A percentile compares a stretch with the other conserved stretches of the same genome.
These are phyloP conservation scores for Notocelia uddmanniana DNA, from an alignment of 2,888 invertebrate species.

Conservation along the genomic window DNA sequence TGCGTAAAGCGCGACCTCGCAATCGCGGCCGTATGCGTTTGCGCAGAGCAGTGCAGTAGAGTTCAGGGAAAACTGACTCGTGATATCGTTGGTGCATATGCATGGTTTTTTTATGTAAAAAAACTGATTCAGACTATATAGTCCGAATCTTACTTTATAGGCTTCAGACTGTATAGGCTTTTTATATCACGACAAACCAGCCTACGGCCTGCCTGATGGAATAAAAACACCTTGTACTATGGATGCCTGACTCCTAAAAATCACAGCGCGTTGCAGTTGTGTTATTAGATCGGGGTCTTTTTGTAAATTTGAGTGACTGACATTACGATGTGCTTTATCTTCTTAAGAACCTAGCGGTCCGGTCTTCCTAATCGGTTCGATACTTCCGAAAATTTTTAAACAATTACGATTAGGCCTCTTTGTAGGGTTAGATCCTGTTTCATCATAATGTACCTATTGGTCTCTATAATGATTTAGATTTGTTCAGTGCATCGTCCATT, in stretches of 20 bases:
- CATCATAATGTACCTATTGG: background rate
- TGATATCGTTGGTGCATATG: constrained; percentile 13
- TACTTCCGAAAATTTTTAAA: background rate
- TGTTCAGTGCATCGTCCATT: background rate
- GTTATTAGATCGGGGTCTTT: background rate
- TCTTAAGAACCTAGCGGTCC: background rate
- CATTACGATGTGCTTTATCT: background rate
- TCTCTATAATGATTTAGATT: background rate
- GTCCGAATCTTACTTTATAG: too few species aligned
- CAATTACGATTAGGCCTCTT: background rate
- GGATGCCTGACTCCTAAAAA: too few species aligned
- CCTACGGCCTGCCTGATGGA: too few species aligned
- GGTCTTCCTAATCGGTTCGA: background rate
- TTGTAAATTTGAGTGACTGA: background rate
- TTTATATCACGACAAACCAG: too few species aligned
- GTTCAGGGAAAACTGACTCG: constrained; percentile 23
- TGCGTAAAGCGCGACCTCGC: constrained; percentile 33
- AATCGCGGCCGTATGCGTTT: constrained; percentile 18
- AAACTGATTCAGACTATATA: too few species aligned
- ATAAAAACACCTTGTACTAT: too few species aligned
- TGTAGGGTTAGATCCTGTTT: background rate
- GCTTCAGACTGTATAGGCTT: too few species aligned
- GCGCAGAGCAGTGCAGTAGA: constrained; percentile 15
- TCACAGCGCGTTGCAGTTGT: background rate
- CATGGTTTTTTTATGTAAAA: too few species aligned